Conservation (phyloP, 2,113 vertebrate species). For the Engraulis encrasicolus region DNA sequence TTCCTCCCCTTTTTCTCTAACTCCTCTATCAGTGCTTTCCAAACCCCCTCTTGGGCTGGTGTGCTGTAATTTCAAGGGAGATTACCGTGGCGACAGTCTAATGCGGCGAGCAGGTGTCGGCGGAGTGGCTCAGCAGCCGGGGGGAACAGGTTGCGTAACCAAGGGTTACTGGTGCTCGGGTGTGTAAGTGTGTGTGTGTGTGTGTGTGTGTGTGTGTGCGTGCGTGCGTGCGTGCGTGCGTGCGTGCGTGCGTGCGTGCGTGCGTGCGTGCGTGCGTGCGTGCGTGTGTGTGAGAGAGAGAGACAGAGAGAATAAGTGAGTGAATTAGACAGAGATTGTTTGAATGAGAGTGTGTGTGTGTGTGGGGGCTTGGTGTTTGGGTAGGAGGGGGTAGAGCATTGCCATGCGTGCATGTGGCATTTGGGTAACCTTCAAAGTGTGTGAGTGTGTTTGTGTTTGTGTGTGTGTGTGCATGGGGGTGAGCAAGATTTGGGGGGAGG, state of each 20-base stretch:
- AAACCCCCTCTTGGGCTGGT: no score
- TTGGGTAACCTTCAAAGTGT: slow-evolving; percentile 37
- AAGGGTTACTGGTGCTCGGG: no score
- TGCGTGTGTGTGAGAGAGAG: neutral
- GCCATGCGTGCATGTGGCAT: slow-evolving; percentile 22
- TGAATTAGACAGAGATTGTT: no score
- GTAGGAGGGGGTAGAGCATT: no score
- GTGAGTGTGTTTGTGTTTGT: neutral
- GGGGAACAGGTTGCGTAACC: slow-evolving; percentile 26
- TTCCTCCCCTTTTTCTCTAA: no score
- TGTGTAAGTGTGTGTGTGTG: no score
- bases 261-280: neutral
- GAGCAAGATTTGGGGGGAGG: neutral
- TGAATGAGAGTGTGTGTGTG: no score
- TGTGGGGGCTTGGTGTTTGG: neutral
- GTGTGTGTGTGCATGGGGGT: no score
- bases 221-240: neutral
- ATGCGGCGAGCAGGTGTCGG: slow-evolving; percentile 43
- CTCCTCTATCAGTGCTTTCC: no score
- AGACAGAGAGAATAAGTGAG: no score
- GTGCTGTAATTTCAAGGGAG: no score
- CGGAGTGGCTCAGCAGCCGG: slow-evolving; percentile 22
- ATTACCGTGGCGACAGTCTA: slow-evolving; percentile 37
- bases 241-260: neutral
- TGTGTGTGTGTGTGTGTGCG: neutral